phyloP scores from a whole-genome alignment of 2,797 vertebrate species.

The Rhyacichthys aspro region DNA sequence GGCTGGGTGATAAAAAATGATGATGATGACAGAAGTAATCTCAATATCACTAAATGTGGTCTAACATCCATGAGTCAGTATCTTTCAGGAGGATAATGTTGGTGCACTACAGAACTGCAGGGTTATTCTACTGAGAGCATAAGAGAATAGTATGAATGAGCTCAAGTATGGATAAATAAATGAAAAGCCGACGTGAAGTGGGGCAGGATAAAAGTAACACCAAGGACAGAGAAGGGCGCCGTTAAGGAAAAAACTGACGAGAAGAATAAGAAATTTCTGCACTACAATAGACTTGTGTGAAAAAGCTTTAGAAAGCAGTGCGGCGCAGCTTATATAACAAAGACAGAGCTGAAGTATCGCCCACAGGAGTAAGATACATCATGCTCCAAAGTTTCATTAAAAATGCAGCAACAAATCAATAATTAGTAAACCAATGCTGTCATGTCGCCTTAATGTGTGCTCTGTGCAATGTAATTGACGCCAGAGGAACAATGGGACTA shows the following conservation, averaged over 20 bases:
- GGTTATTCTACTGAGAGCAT: too few species aligned
- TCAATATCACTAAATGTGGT: too few species aligned
- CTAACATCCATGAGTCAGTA: too few species aligned
- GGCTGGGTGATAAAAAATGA: too few species aligned
- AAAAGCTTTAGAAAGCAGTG: slow-evolving; percentile 17
- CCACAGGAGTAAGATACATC: slow-evolving; percentile 17
- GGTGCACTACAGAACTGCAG: too few species aligned
- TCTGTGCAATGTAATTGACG: slow-evolving; percentile 46
- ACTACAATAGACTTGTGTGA: slow-evolving; percentile 8
- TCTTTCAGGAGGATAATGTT: too few species aligned
- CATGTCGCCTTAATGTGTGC: slow-evolving; percentile 47
- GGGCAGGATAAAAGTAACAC: slow-evolving; percentile 25
- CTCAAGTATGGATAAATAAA: background rate
- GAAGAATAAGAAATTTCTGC: slow-evolving; percentile 21
- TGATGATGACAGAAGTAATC: too few species aligned
- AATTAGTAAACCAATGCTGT: slow-evolving; percentile 58
- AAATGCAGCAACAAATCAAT: slow-evolving; percentile 72
- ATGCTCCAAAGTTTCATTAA: slow-evolving; percentile 56
- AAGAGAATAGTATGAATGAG: too few species aligned
- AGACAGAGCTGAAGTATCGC: slow-evolving; percentile 25
- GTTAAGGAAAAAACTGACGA: slow-evolving; percentile 16
- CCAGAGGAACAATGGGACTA: slow-evolving; percentile 9
- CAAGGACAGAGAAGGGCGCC: slow-evolving; percentile 22
- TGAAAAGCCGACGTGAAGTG: background rate
- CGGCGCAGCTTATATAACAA: slow-evolving; percentile 39